A percentile compares a stretch with the other conserved stretches of the same genome.
Evolutionary conservation across 2,888 invertebrate species (phyloP).

Genomic region (Auanema freiburgensis): DNA sequence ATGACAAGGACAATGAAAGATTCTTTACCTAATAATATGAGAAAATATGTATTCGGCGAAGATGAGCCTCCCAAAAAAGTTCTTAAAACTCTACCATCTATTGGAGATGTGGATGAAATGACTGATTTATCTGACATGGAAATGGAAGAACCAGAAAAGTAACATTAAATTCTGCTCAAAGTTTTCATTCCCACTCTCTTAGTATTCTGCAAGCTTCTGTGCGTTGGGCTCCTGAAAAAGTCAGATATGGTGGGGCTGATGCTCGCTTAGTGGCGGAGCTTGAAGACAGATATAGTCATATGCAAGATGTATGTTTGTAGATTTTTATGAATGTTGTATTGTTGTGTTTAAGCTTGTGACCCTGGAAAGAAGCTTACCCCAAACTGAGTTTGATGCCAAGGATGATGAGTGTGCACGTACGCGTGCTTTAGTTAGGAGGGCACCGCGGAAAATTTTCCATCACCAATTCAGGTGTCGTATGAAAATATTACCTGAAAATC

Average conservation of each 20-base stretch:
- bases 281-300: neutral
- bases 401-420: neutral
- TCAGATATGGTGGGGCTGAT: conserved; percentile 1
- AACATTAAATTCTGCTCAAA: neutral
- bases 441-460: neutral
- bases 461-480: conserved; percentile 1
- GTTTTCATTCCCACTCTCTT: neutral
- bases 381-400: neutral
- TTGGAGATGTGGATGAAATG: neutral
- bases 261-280: neutral
- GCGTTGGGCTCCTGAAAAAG: neutral
- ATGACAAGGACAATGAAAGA: conserved; percentile 2
- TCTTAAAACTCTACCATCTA: neutral
- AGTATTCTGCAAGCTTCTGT: neutral
- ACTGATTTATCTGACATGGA: conserved; percentile 4
- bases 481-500: neutral
- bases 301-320: neutral
- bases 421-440: neutral
- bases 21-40: neutral
- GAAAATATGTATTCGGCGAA: neutral
- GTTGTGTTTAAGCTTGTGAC: no score
- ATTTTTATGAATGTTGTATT: no score
- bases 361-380: no score
- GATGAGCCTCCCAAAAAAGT: neutral
- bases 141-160: neutral